A percentile compares a stretch with the other conserved stretches of the same genome.
Evolutionary conservation across 2,888 invertebrate genomes (phyloP).

Genomic region (Lottia gigantea): DNA sequence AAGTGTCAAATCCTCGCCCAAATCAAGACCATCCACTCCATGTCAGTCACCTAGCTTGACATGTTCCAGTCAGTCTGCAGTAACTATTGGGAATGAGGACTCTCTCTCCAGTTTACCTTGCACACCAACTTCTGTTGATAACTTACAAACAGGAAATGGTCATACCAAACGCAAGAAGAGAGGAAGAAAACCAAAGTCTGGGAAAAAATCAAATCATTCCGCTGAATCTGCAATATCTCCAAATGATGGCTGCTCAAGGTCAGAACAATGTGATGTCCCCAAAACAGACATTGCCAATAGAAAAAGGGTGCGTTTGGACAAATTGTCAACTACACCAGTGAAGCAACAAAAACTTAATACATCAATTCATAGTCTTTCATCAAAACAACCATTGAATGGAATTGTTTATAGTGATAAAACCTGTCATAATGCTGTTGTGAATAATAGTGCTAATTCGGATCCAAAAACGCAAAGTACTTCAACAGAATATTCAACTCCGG

Average conservation of each 20-base stretch:
- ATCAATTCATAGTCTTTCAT: slow-evolving; percentile 34
- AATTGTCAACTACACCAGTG: slow-evolving; percentile 17
- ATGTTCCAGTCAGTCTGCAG: slow-evolving; percentile 11
- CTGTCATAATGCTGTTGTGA: slow-evolving; percentile 2
- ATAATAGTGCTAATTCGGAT: not conserved
- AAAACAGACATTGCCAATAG: slow-evolving; percentile 48
- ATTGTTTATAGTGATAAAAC: slow-evolving; percentile 14
- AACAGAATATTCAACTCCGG: not conserved
- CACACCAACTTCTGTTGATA: slow-evolving; percentile 30
- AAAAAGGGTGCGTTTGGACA: slow-evolving; percentile 33
- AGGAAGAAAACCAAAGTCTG: slow-evolving; percentile 19
- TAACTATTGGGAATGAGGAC: slow-evolving; percentile 22
- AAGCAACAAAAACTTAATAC: slow-evolving; percentile 31
- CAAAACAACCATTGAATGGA: slow-evolving; percentile 19
- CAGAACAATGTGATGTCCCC: slow-evolving; percentile 42
- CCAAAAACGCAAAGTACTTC: not conserved
- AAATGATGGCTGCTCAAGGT: slow-evolving; percentile 29
- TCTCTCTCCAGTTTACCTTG: slow-evolving; percentile 30
- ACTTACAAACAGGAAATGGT: slow-evolving; percentile 26
- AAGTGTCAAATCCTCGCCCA: slow-evolving; percentile 18
- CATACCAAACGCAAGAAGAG: slow-evolving; percentile 23
- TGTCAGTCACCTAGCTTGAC: slow-evolving; percentile 14
- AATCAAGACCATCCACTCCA: slow-evolving; percentile 2
- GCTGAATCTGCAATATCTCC: slow-evolving; percentile 32
- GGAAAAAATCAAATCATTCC: slow-evolving; percentile 38